Percentiles rank a stretch among this genome's conserved stretches.
phyloP scores from a whole-genome alignment of 2,113 vertebrate species.

The Cinclus cinclus region DNA sequence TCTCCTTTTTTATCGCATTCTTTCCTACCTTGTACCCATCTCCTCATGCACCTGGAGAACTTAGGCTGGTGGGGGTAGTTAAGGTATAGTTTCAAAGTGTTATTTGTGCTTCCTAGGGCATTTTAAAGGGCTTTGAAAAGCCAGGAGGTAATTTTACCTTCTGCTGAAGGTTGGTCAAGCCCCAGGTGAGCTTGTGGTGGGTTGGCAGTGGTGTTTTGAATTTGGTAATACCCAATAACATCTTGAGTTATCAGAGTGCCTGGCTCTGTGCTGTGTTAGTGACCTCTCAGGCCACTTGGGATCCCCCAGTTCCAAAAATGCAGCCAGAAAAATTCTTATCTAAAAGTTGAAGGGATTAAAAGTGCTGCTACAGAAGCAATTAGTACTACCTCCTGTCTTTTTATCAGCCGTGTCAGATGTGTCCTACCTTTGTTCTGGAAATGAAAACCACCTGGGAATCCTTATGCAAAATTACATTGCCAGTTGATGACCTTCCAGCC shows the following conservation, averaged over 20 bases:
- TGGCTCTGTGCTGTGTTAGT: rapidly evolving
- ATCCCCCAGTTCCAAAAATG: not conserved
- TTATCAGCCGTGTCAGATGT: not conserved
- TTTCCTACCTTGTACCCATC: not conserved
- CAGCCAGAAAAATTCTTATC: not conserved
- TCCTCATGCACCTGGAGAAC: not conserved
- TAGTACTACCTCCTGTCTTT: not conserved
- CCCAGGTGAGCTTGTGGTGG: not conserved
- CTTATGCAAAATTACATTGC: not conserved
- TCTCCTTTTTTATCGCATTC: not conserved
- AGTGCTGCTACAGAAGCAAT: not conserved
- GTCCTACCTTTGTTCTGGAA: not conserved
- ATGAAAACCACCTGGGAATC: not conserved
- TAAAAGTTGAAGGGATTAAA: not conserved
- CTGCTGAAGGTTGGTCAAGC: not conserved
- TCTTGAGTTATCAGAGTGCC: not conserved
- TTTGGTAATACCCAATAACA: not conserved
- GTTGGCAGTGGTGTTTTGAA: not conserved
- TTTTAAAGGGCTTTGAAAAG: not conserved
- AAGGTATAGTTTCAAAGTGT: not conserved
- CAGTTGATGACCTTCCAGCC: not conserved
- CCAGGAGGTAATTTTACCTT: not conserved
- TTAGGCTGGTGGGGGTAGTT: not conserved
- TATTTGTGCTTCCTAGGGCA: not conserved
- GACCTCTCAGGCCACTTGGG: not conserved